phyloP scores from a whole-genome alignment of 2,113 vertebrate species.

The Lepisosteus osseus region DNA sequence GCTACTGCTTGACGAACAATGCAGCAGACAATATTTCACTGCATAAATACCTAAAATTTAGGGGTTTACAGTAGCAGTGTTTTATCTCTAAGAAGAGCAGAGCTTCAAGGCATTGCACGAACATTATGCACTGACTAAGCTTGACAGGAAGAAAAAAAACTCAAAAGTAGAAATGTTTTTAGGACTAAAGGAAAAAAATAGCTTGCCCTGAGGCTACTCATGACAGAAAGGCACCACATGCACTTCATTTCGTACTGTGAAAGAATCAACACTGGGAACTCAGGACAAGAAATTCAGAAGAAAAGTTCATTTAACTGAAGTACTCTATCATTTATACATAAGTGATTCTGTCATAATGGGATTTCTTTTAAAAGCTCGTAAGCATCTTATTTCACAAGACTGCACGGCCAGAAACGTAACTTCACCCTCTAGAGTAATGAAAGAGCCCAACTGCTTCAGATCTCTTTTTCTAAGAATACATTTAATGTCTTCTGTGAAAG shows the following conservation, averaged over 20 bases:
- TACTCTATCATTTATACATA: slow-evolving; percentile 52
- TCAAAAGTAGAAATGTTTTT: slow-evolving; percentile 49
- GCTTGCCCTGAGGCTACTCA: slow-evolving; percentile 32
- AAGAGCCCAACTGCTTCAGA: slow-evolving; percentile 11
- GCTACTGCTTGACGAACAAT: too few relatives aligned
- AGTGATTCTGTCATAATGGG: slow-evolving; percentile 55
- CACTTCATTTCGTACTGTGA: slow-evolving; percentile 54
- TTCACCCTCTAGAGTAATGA: slow-evolving; percentile 12
- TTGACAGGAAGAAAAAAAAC: slow-evolving; percentile 32
- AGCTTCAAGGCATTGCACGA: too few relatives aligned
- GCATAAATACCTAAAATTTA: too few relatives aligned
- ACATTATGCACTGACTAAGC: background rate
- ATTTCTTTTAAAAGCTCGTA: slow-evolving; percentile 48
- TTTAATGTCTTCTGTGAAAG: slow-evolving; percentile 12
- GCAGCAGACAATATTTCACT: too few relatives aligned
- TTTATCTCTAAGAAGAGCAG: too few relatives aligned
- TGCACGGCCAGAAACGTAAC: slow-evolving; percentile 34
- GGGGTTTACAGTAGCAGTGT: too few relatives aligned
- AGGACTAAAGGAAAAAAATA: slow-evolving; percentile 57
- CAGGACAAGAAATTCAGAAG: slow-evolving; percentile 31
- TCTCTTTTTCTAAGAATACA: background rate
- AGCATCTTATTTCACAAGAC: slow-evolving; percentile 54
- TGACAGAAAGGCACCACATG: slow-evolving; percentile 47
- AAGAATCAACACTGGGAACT: slow-evolving; percentile 41
- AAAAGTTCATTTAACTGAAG: slow-evolving; percentile 48